Percentiles rank a stretch among this genome's conserved stretches.
phyloP scores from a whole-genome alignment of 1,140 invertebrate genomes.

The Adoxophyes honmai region DNA sequence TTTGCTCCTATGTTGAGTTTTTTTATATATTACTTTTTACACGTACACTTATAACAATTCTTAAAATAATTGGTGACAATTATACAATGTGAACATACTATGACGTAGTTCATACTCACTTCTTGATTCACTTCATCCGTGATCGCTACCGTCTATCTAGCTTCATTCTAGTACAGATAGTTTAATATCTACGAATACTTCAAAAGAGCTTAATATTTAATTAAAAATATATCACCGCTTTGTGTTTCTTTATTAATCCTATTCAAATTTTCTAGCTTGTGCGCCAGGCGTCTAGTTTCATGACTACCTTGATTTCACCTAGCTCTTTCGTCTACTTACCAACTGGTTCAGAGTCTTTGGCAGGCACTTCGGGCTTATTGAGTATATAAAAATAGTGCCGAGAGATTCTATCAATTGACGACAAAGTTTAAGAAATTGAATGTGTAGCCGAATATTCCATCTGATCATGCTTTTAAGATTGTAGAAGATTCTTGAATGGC shows the following conservation, averaged over 20 bases:
- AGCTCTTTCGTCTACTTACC: constrained; percentile 14
- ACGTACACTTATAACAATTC: no score
- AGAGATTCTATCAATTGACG: constrained; percentile 2
- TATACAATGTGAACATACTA: neutral
- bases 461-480: neutral
- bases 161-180: neutral
- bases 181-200: neutral
- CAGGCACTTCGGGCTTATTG: constrained; percentile 25
- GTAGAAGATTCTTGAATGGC: neutral
- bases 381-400: constrained; percentile 21
- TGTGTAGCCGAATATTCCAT: no score
- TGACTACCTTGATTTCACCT: constrained; percentile 1
- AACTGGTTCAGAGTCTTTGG: constrained; percentile 20
- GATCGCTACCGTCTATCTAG: neutral
- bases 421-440: neutral
- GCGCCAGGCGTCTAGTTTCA: neutral
- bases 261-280: neutral
- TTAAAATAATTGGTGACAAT: neutral
- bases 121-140: neutral
- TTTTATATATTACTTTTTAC: no score
- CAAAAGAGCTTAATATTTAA: constrained; percentile 18
- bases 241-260: constrained; percentile 11
- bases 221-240: constrained; percentile 37
- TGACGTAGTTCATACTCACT: neutral
- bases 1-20: no score